Evolutionary conservation across 2,888 invertebrate genomes (phyloP).

Genomic region (Philopedon plagiatum): DNA sequence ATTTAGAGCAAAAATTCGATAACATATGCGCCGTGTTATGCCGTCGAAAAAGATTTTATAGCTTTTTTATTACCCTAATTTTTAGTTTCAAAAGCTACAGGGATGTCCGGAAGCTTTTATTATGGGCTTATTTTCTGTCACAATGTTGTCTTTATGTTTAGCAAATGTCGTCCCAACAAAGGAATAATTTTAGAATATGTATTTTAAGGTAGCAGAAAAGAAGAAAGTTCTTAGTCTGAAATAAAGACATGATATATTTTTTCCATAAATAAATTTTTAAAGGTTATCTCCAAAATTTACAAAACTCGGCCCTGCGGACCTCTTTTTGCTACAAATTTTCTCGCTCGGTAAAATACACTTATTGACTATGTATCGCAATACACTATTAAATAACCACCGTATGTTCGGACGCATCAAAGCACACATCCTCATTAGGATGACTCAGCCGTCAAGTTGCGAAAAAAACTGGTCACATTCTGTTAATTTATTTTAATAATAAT

Average conservation of each 20-base stretch:
- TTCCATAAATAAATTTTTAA: too few relatives aligned
- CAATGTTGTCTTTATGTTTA: constrained; percentile 6
- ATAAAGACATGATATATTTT: too few relatives aligned
- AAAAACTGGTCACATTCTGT: constrained; percentile 2
- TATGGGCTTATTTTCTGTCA: constrained; percentile 10
- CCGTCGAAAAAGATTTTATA: constrained; percentile 16
- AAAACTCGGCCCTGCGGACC: too few relatives aligned
- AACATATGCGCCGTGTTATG: constrained; percentile 6
- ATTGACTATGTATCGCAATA: too few relatives aligned
- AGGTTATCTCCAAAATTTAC: too few relatives aligned
- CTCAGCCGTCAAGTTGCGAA: not conserved
- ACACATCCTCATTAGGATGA: not conserved
- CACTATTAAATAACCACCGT: too few relatives aligned
- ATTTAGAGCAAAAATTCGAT: constrained; percentile 3
- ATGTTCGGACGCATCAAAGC: not conserved
- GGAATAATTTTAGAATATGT: constrained; percentile 5
- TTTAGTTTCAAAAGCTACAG: constrained; percentile 10
- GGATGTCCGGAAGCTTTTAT: constrained; percentile 13
- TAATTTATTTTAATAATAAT: constrained; percentile 1
- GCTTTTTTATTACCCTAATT: constrained; percentile 17
- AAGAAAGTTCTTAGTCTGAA: too few relatives aligned
- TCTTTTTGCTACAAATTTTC: too few relatives aligned
- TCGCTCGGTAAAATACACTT: too few relatives aligned
- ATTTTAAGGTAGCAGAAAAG: too few relatives aligned
- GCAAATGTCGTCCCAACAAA: not conserved